phyloP scores from a whole-genome alignment of 1,140 invertebrate species.

The Lamellibrachia luymesi region DNA sequence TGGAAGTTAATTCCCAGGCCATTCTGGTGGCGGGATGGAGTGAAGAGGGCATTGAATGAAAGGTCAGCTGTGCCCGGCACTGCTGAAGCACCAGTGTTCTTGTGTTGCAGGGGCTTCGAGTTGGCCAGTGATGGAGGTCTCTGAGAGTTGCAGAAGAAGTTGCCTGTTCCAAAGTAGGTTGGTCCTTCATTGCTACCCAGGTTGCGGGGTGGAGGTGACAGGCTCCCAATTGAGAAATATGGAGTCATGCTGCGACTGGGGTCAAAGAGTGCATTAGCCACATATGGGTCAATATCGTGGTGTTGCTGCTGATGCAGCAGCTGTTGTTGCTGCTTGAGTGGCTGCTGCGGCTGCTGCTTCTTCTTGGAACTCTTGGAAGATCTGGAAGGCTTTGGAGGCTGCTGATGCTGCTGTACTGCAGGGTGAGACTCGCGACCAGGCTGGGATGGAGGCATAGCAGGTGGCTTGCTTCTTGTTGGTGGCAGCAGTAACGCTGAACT shows the following conservation, averaged over 20 bases:
- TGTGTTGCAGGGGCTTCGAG: slow-evolving; percentile 38
- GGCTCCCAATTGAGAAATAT: slow-evolving; percentile 40
- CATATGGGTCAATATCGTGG: slow-evolving; percentile 13
- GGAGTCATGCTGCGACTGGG: slow-evolving; percentile 48
- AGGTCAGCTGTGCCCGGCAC: slow-evolving; percentile 36
- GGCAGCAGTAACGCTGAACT: neutral
- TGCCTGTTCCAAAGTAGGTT: slow-evolving; percentile 45
- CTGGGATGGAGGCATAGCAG: slow-evolving; percentile 23
- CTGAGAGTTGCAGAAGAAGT: slow-evolving; percentile 37
- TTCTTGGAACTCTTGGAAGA: neutral
- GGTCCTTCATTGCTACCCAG: slow-evolving; percentile 44
- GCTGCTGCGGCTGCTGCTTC: slow-evolving; percentile 29
- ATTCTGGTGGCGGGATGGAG: slow-evolving; percentile 50
- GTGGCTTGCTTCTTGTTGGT: neutral
- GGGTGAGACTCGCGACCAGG: neutral
- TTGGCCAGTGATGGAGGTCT: slow-evolving; percentile 37
- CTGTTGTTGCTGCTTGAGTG: slow-evolving; percentile 28
- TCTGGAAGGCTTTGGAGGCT: slow-evolving; percentile 11
- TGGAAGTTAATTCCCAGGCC: slow-evolving; percentile 56
- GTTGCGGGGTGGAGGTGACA: slow-evolving; percentile 46
- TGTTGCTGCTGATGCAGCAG: slow-evolving; percentile 26
- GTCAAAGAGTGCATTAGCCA: slow-evolving; percentile 44
- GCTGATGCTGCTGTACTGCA: slow-evolving; percentile 6
- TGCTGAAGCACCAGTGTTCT: slow-evolving; percentile 33
- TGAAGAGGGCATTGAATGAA: slow-evolving; percentile 52